Conservation (phyloP, 2,797 vertebrate species). For the Scarus forsteni region DNA sequence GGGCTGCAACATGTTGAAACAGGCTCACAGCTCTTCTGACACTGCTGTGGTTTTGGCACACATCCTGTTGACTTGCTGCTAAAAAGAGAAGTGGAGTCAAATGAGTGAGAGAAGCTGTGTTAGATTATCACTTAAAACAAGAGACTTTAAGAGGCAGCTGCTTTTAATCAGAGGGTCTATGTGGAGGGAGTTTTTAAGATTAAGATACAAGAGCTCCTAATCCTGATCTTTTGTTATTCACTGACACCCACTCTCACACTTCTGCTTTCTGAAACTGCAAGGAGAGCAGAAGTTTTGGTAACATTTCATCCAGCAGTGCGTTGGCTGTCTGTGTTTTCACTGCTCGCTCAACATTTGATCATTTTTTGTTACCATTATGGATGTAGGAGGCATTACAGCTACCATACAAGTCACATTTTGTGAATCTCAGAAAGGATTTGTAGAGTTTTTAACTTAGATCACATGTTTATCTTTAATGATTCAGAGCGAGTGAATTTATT, state of each 20-base stretch:
- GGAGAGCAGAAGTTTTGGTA: conserved; percentile 20
- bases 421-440: too few species aligned
- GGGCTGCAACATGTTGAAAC: conserved; percentile 82
- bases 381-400: too few species aligned
- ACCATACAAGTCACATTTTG: too few species aligned
- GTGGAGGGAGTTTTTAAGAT: background rate
- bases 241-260: background rate
- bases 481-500: too few species aligned
- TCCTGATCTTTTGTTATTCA: background rate
- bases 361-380: too few species aligned
- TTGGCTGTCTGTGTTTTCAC: background rate
- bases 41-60: conserved; percentile 83
- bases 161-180: background rate
- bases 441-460: too few species aligned
- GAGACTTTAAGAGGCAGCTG: background rate
- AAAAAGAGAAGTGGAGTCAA: conserved; percentile 79
- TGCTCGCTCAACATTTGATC: too few species aligned
- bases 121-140: conserved; percentile 30
- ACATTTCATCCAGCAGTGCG: background rate
- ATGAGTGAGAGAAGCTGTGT: conserved; percentile 27
- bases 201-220: background rate
- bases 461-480: too few species aligned
- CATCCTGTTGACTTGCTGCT: conserved; percentile 86
- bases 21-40: conserved; percentile 71
- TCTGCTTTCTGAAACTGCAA: conserved; percentile 24